These are phyloP conservation scores for Glareola pratincola DNA, from an alignment of 2,113 vertebrate genomes.

Conservation along the genomic window DNA sequence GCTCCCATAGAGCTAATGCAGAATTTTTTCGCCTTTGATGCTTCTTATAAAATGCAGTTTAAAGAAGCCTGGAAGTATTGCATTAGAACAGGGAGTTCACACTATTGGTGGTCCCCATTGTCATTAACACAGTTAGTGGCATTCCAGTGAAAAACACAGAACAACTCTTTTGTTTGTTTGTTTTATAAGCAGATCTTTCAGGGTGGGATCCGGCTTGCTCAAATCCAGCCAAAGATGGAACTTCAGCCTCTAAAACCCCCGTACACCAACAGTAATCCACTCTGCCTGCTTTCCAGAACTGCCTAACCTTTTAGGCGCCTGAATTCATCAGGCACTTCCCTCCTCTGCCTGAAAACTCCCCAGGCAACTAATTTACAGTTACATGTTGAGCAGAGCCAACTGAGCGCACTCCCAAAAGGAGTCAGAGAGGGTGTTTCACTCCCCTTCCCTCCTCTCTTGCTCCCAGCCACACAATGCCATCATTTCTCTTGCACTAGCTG, in stretches of 20 bases:
- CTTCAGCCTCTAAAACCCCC: not conserved
- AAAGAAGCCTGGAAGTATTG: constrained; percentile 62
- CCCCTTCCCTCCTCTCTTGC: not conserved
- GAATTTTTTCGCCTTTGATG: constrained; percentile 26
- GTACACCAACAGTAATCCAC: not conserved
- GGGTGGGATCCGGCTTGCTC: constrained; percentile 6
- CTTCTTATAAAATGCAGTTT: constrained; percentile 37
- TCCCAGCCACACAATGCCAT: not conserved
- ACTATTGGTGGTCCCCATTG: constrained; percentile 50
- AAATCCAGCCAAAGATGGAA: not conserved
- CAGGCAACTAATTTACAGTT: not conserved
- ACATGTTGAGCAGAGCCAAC: not conserved
- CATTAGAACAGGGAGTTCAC: constrained; percentile 64
- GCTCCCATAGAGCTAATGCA: constrained; percentile 57
- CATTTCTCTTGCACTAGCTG: not conserved
- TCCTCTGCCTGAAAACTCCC: not conserved
- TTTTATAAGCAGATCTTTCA: constrained; percentile 48
- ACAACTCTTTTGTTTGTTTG: constrained; percentile 52
- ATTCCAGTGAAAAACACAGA: constrained; percentile 56
- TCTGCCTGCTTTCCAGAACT: not conserved
- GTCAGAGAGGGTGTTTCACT: not conserved
- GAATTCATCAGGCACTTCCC: not conserved
- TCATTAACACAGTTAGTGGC: constrained; percentile 53
- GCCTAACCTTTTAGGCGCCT: not conserved
- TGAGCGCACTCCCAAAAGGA: not conserved